A percentile compares a stretch with the other conserved stretches of the same genome.
These are phyloP conservation scores for Echinops telfairi DNA, from an alignment of 2,113 vertebrate genomes.

Conservation along the genomic window DNA sequence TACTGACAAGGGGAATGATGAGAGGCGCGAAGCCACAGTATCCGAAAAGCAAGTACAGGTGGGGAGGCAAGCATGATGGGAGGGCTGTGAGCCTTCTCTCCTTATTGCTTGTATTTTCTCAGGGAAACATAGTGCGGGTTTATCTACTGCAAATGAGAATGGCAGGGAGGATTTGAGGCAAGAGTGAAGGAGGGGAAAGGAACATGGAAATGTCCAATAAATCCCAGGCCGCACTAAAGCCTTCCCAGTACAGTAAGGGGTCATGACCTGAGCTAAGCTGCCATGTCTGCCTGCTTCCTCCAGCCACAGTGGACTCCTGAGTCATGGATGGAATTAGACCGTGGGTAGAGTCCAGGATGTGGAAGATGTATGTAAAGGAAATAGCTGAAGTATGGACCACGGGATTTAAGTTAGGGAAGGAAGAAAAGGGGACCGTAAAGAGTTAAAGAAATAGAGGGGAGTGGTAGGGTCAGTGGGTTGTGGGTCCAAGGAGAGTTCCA, in stretches of 20 bases:
- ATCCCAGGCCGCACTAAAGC: not conserved
- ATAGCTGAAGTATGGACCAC: not conserved
- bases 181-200: not conserved
- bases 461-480: not conserved
- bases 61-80: not conserved
- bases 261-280: not conserved
- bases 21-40: not conserved
- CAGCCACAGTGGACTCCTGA: not conserved
- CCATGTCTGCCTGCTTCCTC: not conserved
- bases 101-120: not conserved
- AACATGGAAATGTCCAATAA: not conserved
- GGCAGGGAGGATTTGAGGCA: not conserved
- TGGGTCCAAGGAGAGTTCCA: not conserved
- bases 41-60: not conserved
- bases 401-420: not conserved
- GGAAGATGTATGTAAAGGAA: not conserved
- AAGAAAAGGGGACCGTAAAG: not conserved
- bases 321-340: not conserved
- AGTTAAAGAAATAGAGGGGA: not conserved
- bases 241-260: not conserved
- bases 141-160: not conserved
- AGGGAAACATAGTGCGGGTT: not conserved
- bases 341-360: not conserved
- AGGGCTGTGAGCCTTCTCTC: not conserved
- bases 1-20: not conserved